These are phyloP conservation scores for Colaptes auratus DNA, from an alignment of 2,113 vertebrate genomes.

Conservation along the genomic window DNA sequence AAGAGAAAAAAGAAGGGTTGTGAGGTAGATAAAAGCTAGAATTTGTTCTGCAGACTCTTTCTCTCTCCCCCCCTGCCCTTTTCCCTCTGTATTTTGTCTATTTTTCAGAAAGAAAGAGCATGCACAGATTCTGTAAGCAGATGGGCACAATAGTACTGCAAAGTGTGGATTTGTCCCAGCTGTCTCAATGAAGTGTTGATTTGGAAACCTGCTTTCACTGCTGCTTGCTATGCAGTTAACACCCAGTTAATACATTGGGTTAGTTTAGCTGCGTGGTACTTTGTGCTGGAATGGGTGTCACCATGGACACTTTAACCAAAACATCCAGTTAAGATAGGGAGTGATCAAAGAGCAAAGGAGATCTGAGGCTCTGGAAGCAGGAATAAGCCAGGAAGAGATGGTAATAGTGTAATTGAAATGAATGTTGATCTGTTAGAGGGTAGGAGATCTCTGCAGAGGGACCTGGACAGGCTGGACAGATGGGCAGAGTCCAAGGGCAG, in stretches of 20 bases:
- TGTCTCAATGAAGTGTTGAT: background rate
- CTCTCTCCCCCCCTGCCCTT: background rate
- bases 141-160: background rate
- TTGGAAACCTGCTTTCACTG: slow-evolving; percentile 14
- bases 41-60: background rate
- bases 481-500: no score
- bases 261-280: background rate
- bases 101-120: background rate
- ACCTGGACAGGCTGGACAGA: no score
- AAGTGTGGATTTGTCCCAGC: slow-evolving; percentile 1
- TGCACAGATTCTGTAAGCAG: background rate
- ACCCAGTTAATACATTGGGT: background rate
- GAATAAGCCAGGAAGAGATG: background rate
- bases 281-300: background rate
- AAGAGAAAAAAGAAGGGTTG: background rate
- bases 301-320: background rate
- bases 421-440: background rate
- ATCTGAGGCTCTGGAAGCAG: background rate
- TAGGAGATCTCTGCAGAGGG: no score
- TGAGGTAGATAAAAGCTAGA: background rate
- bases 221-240: background rate
- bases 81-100: background rate
- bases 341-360: background rate
- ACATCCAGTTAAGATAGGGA: background rate
- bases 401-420: background rate